Percentiles rank a stretch among this genome's conserved stretches.
Conservation (phyloP, 1,140 invertebrate species). For the Listronotus bonariensis region DNA sequence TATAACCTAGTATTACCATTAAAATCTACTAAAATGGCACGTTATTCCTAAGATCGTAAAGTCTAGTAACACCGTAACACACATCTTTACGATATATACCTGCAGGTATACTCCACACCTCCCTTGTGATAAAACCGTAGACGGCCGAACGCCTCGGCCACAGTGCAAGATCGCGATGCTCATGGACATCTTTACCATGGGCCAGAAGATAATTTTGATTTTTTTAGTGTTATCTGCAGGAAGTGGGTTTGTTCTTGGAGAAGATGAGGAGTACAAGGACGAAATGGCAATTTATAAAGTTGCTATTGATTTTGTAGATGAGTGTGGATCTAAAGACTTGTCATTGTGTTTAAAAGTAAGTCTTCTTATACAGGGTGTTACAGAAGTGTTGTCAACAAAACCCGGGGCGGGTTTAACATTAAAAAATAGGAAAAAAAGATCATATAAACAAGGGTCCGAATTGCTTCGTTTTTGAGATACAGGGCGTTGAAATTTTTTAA, state of each 20-base stretch:
- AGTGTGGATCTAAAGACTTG: slow-evolving; percentile 70
- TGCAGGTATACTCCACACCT: slow-evolving; percentile 26
- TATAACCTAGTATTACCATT: slow-evolving; percentile 36
- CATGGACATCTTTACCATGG: slow-evolving; percentile 39
- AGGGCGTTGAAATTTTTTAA: no score
- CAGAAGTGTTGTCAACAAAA: no score
- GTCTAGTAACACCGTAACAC: slow-evolving; percentile 33
- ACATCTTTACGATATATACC: slow-evolving; percentile 35
- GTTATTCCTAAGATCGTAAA: not conserved
- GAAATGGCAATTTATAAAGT: slow-evolving; percentile 57
- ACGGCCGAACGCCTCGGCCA: slow-evolving; percentile 23
- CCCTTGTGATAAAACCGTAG: slow-evolving; percentile 45
- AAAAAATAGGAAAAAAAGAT: no score
- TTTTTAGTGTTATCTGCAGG: slow-evolving; percentile 37
- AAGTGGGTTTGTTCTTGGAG: slow-evolving; percentile 15
- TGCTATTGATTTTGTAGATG: slow-evolving; percentile 69
- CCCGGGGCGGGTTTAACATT: no score
- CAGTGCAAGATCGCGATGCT: slow-evolving; percentile 35
- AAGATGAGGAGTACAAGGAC: slow-evolving; percentile 39
- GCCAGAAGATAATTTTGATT: slow-evolving; percentile 23
- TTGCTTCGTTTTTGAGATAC: no score
- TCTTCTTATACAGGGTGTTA: no score
- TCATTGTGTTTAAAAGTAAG: slow-evolving; percentile 73
- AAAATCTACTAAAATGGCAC: slow-evolving; percentile 18
- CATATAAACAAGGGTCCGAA: no score